These are phyloP conservation scores for Drosophila nr. fundita DNA, from an alignment of 2,888 invertebrate species.

Conservation along the genomic window DNA sequence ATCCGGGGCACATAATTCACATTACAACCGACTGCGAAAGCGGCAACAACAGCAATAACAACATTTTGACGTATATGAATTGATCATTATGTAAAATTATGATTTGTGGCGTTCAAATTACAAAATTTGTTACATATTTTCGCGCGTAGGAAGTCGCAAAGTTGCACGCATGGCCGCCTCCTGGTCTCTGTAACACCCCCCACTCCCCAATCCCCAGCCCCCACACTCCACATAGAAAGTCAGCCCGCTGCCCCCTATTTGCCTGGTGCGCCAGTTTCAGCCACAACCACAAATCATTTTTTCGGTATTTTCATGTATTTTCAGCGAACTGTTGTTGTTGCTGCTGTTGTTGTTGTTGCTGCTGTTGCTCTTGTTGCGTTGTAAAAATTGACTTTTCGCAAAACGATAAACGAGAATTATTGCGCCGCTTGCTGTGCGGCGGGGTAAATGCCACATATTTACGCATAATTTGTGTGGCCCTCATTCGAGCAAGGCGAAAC, in stretches of 20 bases:
- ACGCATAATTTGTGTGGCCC: slow-evolving; percentile 74
- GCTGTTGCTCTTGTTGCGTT: slow-evolving; percentile 38
- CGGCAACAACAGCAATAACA: slow-evolving; percentile 27
- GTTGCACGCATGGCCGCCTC: slow-evolving; percentile 39
- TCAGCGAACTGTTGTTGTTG: slow-evolving; percentile 20
- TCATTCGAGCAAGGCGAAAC: slow-evolving; percentile 46
- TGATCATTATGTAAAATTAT: slow-evolving; percentile 81
- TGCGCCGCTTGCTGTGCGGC: slow-evolving; percentile 19
- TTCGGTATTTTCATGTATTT: slow-evolving; percentile 40
- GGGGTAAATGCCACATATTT: slow-evolving; percentile 55
- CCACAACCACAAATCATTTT: slow-evolving; percentile 71
- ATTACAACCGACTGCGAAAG: slow-evolving; percentile 33
- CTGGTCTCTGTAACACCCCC: slow-evolving; percentile 7
- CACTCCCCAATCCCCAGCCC: background rate
- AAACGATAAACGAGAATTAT: slow-evolving; percentile 74
- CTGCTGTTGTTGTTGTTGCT: slow-evolving; percentile 26
- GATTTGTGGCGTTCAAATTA: slow-evolving; percentile 81
- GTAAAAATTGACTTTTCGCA: slow-evolving; percentile 76
- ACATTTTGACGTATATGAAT: slow-evolving; percentile 78
- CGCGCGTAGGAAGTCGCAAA: slow-evolving; percentile 51
- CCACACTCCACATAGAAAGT: background rate
- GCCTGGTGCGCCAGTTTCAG: slow-evolving; percentile 62
- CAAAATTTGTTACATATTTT: slow-evolving; percentile 72
- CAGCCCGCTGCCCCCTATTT: background rate
- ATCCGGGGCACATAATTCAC: slow-evolving; percentile 60